These are phyloP conservation scores for Tipula confusa DNA, from an alignment of 2,888 invertebrate genomes.

Conservation along the genomic window DNA sequence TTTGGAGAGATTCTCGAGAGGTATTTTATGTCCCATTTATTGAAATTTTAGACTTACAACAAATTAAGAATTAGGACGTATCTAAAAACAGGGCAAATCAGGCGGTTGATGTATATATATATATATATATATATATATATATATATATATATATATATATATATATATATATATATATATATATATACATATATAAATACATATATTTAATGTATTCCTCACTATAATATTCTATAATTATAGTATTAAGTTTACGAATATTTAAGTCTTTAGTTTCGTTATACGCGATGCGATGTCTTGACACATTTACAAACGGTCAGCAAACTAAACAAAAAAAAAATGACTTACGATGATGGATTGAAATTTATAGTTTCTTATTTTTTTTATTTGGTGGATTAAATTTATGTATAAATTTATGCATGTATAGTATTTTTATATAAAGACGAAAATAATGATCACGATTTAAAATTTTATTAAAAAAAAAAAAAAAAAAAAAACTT, in stretches of 20 bases:
- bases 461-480: constrained; percentile 16
- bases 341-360: constrained; percentile 21
- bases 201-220: background rate
- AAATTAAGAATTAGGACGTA: no score
- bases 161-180: no score
- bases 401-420: background rate
- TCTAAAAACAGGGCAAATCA: no score
- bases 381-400: background rate
- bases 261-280: background rate
- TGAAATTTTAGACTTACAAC: no score
- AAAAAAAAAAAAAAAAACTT: constrained; percentile 5
- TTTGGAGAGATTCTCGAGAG: no score
- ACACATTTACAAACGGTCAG: background rate
- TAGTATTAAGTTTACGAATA: constrained; percentile 21
- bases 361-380: background rate
- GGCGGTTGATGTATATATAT: no score
- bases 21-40: no score
- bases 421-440: background rate
- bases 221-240: background rate
- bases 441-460: constrained; percentile 27
- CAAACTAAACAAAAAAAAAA: background rate
- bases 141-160: no score
- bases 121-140: no score
- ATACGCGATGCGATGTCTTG: background rate
- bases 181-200: no score